These are phyloP conservation scores for Leuciscus idus DNA, from an alignment of 2,113 vertebrate genomes.

Conservation along the genomic window DNA sequence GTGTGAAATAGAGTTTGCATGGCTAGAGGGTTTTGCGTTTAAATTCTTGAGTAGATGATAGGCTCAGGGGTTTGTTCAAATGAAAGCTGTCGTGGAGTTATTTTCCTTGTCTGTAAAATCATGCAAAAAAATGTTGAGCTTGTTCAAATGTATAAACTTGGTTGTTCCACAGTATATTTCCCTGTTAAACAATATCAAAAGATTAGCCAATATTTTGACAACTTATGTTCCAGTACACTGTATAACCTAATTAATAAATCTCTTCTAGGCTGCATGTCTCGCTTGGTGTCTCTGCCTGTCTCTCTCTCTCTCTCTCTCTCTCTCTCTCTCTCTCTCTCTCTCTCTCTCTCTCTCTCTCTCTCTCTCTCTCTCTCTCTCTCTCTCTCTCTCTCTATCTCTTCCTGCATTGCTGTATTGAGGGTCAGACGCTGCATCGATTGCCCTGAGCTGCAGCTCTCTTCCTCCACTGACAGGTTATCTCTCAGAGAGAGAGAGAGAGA, in stretches of 20 bases:
- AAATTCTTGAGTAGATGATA: neutral
- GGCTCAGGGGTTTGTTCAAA: neutral
- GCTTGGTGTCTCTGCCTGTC: conserved; percentile 34
- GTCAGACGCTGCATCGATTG: conserved; percentile 45
- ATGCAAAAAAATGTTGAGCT: conserved; percentile 4
- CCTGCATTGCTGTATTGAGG: conserved; percentile 47
- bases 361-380: no score
- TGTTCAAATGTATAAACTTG: neutral
- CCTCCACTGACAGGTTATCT: conserved; percentile 50
- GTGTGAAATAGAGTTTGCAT: conserved; percentile 17
- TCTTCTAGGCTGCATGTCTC: neutral
- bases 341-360: neutral
- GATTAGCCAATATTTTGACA: neutral
- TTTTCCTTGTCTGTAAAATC: neutral
- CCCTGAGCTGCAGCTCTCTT: conserved; percentile 41
- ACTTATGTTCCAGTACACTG: conserved; percentile 60
- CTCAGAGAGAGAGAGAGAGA: conserved; percentile 13
- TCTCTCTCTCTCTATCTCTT: no score
- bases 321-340: conserved; percentile 14
- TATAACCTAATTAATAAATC: conserved; percentile 44
- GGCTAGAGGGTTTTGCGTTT: neutral
- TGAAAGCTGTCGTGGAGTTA: neutral
- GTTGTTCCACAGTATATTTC: neutral
- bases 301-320: neutral
- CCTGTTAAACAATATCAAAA: neutral